phyloP scores from a whole-genome alignment of 2,888 invertebrate species.

The Netelia fuscicornis region DNA sequence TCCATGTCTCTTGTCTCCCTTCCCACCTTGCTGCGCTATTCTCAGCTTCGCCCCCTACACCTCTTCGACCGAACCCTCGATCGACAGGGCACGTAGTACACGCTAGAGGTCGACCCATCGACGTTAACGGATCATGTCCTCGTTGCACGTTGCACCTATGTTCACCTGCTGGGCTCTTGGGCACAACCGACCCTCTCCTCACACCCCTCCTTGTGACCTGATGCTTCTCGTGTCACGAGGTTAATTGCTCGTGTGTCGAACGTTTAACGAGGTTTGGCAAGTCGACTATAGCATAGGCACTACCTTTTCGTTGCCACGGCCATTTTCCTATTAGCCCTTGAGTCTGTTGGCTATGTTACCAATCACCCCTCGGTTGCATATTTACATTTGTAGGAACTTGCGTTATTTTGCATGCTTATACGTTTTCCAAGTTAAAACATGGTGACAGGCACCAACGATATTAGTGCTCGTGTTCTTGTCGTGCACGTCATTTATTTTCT shows the following conservation, averaged over 20 bases:
- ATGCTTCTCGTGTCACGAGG: conserved; percentile 66
- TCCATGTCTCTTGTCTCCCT: background rate
- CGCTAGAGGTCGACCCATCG: conserved; percentile 62
- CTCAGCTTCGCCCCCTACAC: background rate
- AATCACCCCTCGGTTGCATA: background rate
- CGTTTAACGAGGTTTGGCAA: conserved; percentile 62
- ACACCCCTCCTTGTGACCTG: conserved; percentile 11
- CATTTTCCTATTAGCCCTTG: background rate
- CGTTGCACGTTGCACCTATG: conserved; percentile 52
- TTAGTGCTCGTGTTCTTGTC: background rate
- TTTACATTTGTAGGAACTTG: too few relatives aligned
- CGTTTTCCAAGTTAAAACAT: too few relatives aligned
- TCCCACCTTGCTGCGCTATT: conserved; percentile 19
- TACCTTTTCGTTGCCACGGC: background rate
- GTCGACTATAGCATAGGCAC: background rate
- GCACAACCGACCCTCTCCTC: conserved; percentile 13
- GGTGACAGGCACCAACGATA: background rate
- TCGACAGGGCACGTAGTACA: conserved; percentile 36
- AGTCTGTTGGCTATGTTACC: background rate
- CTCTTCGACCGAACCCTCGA: conserved; percentile 1
- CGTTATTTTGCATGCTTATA: too few relatives aligned
- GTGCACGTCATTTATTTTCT: background rate
- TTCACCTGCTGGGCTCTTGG: conserved; percentile 58
- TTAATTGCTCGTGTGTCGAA: conserved; percentile 67
- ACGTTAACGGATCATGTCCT: conserved; percentile 66